A percentile compares a stretch with the other conserved stretches of the same genome.
phyloP scores from a whole-genome alignment of 2,113 vertebrate genomes.

The Columba janthina region DNA sequence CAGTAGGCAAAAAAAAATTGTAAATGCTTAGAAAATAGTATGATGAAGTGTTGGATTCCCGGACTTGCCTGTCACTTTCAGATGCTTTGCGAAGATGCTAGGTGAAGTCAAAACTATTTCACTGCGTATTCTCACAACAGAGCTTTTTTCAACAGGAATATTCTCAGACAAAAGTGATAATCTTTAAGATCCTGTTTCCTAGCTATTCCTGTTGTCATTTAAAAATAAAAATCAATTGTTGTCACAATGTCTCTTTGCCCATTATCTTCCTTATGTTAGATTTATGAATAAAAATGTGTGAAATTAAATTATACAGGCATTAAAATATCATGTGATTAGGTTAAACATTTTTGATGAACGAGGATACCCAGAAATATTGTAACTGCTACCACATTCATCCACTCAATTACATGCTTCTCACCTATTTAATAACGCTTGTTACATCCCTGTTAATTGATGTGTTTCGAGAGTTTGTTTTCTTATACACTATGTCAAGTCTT shows the following conservation, averaged over 20 bases:
- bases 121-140: conserved; percentile 25
- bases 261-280: conserved; percentile 36
- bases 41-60: not conserved
- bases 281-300: conserved; percentile 52
- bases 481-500: conserved; percentile 13
- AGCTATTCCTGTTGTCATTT: not conserved
- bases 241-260: conserved; percentile 2
- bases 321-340: conserved; percentile 50
- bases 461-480: conserved; percentile 62
- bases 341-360: conserved; percentile 38
- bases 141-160: conserved; percentile 10
- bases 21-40: conserved; percentile 17
- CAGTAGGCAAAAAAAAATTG: not conserved
- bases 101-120: conserved; percentile 35
- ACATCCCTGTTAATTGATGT: conserved; percentile 52
- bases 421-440: conserved; percentile 61
- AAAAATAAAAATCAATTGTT: conserved; percentile 52
- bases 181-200: conserved; percentile 24
- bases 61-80: conserved; percentile 15
- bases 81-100: not conserved
- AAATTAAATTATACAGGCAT: conserved; percentile 54
- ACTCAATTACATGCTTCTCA: conserved; percentile 62
- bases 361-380: conserved; percentile 30
- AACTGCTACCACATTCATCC: not conserved
- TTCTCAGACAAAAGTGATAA: conserved; percentile 48